Conservation (phyloP, 2,797 vertebrate genomes). For the Pitangus sulphuratus region DNA sequence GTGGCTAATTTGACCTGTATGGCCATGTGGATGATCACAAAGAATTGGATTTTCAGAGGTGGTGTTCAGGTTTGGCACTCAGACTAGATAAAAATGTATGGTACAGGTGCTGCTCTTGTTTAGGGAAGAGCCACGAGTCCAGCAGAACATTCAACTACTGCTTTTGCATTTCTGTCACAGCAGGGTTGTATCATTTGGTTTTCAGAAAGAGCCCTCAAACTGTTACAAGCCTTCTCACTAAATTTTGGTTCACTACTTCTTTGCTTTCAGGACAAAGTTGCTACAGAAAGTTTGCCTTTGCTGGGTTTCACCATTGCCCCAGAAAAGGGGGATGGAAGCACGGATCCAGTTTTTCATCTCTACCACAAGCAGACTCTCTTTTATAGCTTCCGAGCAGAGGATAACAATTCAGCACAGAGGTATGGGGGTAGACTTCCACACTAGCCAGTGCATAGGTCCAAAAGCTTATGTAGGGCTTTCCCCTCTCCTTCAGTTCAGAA, state of each 20-base stretch:
- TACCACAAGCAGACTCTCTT: conserved; percentile 97
- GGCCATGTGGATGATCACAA: background rate
- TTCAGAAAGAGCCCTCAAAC: background rate
- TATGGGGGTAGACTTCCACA: conserved; percentile 47
- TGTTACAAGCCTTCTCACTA: background rate
- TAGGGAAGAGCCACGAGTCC: background rate
- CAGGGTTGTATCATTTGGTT: background rate
- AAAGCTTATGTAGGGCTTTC: background rate
- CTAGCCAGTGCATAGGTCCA: background rate
- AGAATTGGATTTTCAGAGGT: background rate
- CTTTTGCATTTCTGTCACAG: background rate
- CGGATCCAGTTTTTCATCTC: conserved; percentile 89
- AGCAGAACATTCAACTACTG: background rate
- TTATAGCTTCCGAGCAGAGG: conserved; percentile 93
- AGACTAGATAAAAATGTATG: background rate
- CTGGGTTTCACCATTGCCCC: conserved; percentile 92
- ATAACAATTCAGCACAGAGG: conserved; percentile 90
- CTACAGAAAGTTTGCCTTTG: conserved; percentile 92
- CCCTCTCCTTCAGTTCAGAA: background rate
- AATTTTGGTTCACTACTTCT: background rate
- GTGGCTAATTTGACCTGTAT: background rate
- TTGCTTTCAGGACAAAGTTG: conserved; percentile 88
- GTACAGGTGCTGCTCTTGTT: background rate
- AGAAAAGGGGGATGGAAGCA: conserved; percentile 80
- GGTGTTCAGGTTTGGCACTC: background rate